Base-by-base conservation (phyloP, 2,888 invertebrate species). In the Agrotis segetum region DNA sequence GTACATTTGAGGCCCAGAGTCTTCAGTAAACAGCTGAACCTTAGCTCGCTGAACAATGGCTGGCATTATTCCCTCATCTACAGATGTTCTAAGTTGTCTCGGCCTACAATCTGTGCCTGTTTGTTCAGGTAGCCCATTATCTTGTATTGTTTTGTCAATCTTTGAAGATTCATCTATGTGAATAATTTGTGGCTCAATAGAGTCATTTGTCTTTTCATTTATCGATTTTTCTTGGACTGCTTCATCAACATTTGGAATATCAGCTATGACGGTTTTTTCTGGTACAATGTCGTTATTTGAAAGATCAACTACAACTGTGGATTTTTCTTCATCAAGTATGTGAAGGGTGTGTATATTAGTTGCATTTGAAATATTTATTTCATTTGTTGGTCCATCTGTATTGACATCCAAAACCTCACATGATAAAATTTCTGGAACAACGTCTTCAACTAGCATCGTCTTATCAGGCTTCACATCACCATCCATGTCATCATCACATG, bases 1-100 rank as follows among this genome's bases (percentile, higher is more conserved):
- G 60, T 95, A 93, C 77, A 93, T 87, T 55, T 88, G 87, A 0
- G 94, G 93, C 0, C 91, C 92, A 0, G 29, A 82, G 24, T 91
- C 90, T 58, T 88, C 82, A 3, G 87, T 85, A 74, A 85, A 92
- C 2, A 94, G 71, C 16, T 87, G 68, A 0, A 90, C 79, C 34
- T 71, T 75, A 29, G 74, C 58, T 77, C 79, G 83, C 17, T 21
- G 49, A 0, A 55, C 24, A 13, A 56, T 19, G 1, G 77, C 17
- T 9, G 53, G 71, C 21, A 71, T 29, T 24, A 63, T 53, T 11
- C 16, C 3, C 13, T 63, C 63, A 47, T 67, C 47, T 14, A 46
- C 50, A 46, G 6, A 3, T 1, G 56, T 47, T n/a, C 16, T 60
- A 11, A 11, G 63, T 29, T 0, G 52, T 52, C 34, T 56, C 13